Evolutionary conservation across 2,888 invertebrate species (phyloP), one percentile per base, ranked within the genome.

Genomic region (Danaus chrysippus): DNA sequence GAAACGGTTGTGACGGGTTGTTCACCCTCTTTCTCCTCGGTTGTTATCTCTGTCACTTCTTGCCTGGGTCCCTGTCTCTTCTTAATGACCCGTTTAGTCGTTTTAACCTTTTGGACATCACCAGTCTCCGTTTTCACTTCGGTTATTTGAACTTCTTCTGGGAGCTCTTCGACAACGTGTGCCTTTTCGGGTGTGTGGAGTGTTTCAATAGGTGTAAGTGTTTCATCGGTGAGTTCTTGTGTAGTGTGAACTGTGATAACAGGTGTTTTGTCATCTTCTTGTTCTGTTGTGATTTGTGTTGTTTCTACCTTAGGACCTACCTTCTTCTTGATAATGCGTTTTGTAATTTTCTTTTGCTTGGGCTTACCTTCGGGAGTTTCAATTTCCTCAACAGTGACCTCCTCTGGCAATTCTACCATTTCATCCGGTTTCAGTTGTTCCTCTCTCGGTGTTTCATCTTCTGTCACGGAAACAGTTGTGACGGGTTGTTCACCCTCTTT

Each of bases 251-350:
- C 54, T 52, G 74, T 70, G 42, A 76, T 72, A 54, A 79, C 65
- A 12, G 79, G 73, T 54, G 74, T 41, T 59, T 86, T 86, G 76
- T 86, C 86, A 75, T 86, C 75, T 76, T 88, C 73, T 79, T 86
- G 68, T 69, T 70, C 68, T 44, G 34, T 67, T 68, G 58, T 70
- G 42, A 3, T 52, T 49, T 54, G 17, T 65, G 71, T 73, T 0
- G 69, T 68, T 67, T 70, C 69, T 5, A 66, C 46, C 55, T 69
- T 72, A 2, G 71, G 79, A 55, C 79, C 81, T 62, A 76, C 76
- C 49, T 75, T 76, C 68, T 81, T 88, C 71, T 71, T 70, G 61
- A 74, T 67, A 63, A 78, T 34, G 10, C 43, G 53, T 15, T 61
- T 34, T 8, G 56, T 41, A 43, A 15, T 43, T 61, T 56, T 53